phyloP scores from a whole-genome alignment of 2,888 invertebrate genomes.

The Tetranychus piercei region DNA sequence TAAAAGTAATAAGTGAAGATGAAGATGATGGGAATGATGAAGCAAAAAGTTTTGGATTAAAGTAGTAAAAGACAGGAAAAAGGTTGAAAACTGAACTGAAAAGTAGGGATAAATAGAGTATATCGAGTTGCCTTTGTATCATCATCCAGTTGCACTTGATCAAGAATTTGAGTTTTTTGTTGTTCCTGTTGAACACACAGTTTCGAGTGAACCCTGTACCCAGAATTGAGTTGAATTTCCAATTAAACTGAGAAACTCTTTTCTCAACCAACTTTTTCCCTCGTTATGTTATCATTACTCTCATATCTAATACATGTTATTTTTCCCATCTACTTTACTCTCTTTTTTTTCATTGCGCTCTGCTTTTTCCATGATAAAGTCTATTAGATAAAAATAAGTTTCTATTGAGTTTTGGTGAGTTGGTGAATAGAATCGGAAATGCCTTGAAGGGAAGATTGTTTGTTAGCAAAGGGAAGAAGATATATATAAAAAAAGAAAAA shows the following conservation, averaged over 20 bases:
- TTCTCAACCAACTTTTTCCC: not conserved
- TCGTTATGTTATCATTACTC: not conserved
- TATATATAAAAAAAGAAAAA: not conserved
- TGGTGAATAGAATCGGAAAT: not conserved
- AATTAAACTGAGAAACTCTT: not conserved
- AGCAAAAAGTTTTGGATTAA: not conserved
- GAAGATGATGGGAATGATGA: not conserved
- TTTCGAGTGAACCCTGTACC: no score
- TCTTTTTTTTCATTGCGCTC: not conserved
- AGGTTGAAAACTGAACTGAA: not conserved
- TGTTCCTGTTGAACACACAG: no score
- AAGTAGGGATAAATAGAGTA: slow-evolving; percentile 2
- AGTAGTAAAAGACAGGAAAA: not conserved
- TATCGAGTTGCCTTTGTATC: not conserved
- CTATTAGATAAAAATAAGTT: not conserved
- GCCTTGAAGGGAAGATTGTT: not conserved
- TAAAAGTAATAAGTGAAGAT: not conserved
- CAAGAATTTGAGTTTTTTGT: no score
- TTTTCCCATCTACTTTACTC: not conserved
- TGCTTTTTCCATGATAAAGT: not conserved
- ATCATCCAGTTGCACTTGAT: not conserved
- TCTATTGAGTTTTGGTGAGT: not conserved
- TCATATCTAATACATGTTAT: not conserved
- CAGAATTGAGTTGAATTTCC: not conserved
- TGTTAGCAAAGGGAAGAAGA: not conserved